Percentiles rank a stretch among this genome's conserved stretches.
These are phyloP conservation scores for Polietes domitor DNA, from an alignment of 2,888 invertebrate species.

Conservation along the genomic window DNA sequence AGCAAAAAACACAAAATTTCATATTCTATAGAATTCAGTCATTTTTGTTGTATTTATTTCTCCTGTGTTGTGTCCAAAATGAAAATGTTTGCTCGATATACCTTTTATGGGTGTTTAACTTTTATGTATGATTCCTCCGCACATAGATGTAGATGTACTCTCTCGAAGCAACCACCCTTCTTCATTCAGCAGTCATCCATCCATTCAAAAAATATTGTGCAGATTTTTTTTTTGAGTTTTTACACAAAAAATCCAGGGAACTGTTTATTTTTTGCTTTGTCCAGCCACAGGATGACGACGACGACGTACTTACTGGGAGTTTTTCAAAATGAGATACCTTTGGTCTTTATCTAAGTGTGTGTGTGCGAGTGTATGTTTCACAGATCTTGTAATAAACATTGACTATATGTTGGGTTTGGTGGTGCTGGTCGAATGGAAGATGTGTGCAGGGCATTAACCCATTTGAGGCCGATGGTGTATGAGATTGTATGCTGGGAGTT, in stretches of 20 bases:
- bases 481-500: no score
- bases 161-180: constrained; percentile 29
- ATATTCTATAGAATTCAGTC: constrained; percentile 35
- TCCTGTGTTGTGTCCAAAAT: constrained; percentile 50
- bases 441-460: constrained; percentile 15
- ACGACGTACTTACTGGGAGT: not conserved
- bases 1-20: constrained; percentile 67
- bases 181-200: not conserved
- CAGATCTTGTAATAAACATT: constrained; percentile 45
- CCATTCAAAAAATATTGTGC: constrained; percentile 23
- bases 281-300: constrained; percentile 54
- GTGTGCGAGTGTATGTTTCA: not conserved
- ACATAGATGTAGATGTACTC: not conserved
- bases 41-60: constrained; percentile 25
- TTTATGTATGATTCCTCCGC: constrained; percentile 50
- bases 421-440: not conserved
- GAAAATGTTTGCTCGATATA: constrained; percentile 61
- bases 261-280: constrained; percentile 36
- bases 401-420: not conserved
- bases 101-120: constrained; percentile 65
- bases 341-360: constrained; percentile 30
- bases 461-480: not conserved
- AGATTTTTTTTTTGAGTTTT: constrained; percentile 40
- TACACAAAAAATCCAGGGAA: constrained; percentile 9
- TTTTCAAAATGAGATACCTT: constrained; percentile 44